Percentiles rank a stretch among this genome's conserved stretches.
Evolutionary conservation across 1,140 invertebrate species (phyloP).

Genomic region (Penaeus indicus): DNA sequence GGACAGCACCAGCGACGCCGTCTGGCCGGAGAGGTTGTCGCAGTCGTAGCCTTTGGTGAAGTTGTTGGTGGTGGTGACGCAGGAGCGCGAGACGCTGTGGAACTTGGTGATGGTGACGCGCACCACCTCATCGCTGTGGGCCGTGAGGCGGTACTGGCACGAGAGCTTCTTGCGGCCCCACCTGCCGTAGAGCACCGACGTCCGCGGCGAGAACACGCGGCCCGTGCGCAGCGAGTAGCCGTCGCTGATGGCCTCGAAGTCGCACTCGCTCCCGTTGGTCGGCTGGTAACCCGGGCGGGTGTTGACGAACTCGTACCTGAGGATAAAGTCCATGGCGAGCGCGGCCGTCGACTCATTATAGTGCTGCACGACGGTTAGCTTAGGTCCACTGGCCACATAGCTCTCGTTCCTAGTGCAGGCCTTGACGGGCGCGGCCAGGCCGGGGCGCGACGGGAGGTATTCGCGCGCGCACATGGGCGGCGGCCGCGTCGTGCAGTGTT

Average conservation of each 20-base stretch:
- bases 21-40: conserved; percentile 53
- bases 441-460: conserved; percentile 49
- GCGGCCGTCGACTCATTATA: conserved; percentile 66
- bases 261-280: conserved; percentile 61
- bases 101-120: conserved; percentile 64
- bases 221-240: conserved; percentile 60
- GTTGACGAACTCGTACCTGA: conserved; percentile 65
- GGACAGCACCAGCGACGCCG: conserved; percentile 60
- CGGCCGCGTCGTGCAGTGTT: conserved; percentile 59
- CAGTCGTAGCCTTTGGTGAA: conserved; percentile 64
- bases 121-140: conserved; percentile 60
- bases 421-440: conserved; percentile 49
- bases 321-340: conserved; percentile 63
- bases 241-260: conserved; percentile 64
- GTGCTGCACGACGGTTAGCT: conserved; percentile 63
- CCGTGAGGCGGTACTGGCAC: conserved; percentile 62
- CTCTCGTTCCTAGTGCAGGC: conserved; percentile 64
- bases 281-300: conserved; percentile 63
- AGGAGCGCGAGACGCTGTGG: conserved; percentile 58
- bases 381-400: conserved; percentile 61
- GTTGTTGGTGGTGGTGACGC: conserved; percentile 64
- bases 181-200: conserved; percentile 62
- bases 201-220: conserved; percentile 57
- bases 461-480: conserved; percentile 66
- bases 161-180: conserved; percentile 60